Conservation (phyloP, 2,113 vertebrate genomes). For the Eulemur rufifrons region DNA sequence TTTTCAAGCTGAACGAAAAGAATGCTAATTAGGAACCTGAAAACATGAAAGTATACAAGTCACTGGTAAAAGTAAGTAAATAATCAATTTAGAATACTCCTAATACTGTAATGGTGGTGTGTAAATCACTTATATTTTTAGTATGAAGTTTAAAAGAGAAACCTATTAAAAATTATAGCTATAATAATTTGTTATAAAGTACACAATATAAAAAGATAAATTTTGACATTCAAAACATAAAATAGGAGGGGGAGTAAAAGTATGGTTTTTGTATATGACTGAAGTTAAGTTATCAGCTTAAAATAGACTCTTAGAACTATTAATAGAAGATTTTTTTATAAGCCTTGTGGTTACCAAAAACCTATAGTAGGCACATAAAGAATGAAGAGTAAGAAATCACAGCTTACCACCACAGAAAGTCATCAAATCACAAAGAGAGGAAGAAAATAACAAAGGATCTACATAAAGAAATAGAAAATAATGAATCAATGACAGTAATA, state of each 20-base stretch:
- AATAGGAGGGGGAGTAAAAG: background rate
- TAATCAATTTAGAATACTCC: background rate
- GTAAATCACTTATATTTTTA: background rate
- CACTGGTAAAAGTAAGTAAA: background rate
- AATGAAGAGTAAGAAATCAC: background rate
- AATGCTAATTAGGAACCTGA: background rate
- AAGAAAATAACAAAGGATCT: background rate
- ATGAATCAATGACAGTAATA: background rate
- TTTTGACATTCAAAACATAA: background rate
- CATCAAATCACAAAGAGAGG: background rate
- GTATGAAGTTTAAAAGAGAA: background rate
- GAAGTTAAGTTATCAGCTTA: background rate
- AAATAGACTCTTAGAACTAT: background rate
- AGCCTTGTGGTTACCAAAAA: background rate
- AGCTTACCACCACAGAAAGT: background rate
- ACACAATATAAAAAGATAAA: background rate
- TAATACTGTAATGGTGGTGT: background rate
- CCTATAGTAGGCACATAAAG: background rate
- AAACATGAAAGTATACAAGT: background rate
- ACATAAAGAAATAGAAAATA: background rate
- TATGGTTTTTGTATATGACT: background rate
- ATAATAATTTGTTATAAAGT: background rate
- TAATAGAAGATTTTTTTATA: background rate
- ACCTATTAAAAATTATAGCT: background rate
- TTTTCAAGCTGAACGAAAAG: background rate